Evolutionary conservation across 1,140 invertebrate genomes (phyloP), one percentile per base, ranked within the genome.

Genomic region (Panulirus ornatus): DNA sequence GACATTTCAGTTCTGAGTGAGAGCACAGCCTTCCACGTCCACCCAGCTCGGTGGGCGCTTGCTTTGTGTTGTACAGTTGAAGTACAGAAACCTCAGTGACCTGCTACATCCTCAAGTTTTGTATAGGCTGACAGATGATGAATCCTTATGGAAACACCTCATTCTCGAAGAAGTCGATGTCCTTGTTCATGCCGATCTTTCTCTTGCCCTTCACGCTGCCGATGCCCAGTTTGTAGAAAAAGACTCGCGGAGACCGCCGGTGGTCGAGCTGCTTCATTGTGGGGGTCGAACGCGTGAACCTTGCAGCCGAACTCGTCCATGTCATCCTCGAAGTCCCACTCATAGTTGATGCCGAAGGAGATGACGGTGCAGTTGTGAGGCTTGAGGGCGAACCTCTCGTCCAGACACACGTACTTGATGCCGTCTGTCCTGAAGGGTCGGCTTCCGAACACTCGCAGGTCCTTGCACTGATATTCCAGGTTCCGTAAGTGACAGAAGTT

Each of bases 291-390:
- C 22, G 58, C 58, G 36, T 27, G 16, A 38, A 93, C 93, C 73
- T 93, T 38, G 38, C 93, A 93, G 1, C 93, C 92, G 34, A 91
- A 91, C 8, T 89, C 75, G 8, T 63, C 92, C n/a, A 92, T 71
- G 9, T 85, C 92, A 30, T 92, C 91, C 54, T 93, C 93, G 84
- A 93, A 93, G 0, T 92, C 92, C 93, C 93, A 93, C 36, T 93
- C 93, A 70, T 93, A 91, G 44, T 93, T 91, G 42, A 92, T 88
- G n/a, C 92, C 92, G 40, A 92, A 92, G 40, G 92, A 92, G 54
- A 92, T 92, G 79, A 93, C 92, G 14, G 86, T 30, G 76, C 92
- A 93, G 22, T 78, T 82, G 44, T 63, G 75, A 5, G 82, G 40
- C 9, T 19, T 40, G 19, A 92, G 73, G 30, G 51, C 34, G 22